These are phyloP conservation scores for Euschistus heros DNA, from an alignment of 1,140 invertebrate species.

Conservation along the genomic window DNA sequence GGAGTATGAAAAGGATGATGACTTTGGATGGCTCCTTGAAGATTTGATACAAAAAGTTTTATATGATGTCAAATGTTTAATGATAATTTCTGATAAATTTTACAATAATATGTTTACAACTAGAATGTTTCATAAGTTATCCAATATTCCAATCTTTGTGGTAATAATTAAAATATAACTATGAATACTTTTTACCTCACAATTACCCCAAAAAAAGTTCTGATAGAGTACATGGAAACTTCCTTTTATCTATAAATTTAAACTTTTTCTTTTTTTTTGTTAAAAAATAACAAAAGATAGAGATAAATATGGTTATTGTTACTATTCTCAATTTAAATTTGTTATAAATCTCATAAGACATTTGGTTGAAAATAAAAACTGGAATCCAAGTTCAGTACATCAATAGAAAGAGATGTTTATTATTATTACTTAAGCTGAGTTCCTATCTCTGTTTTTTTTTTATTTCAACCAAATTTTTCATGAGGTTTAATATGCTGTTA, in stretches of 20 bases:
- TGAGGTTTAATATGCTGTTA: too few species aligned
- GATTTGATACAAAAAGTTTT: conserved; percentile 18
- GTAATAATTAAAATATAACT: conserved; percentile 32
- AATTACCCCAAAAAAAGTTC: not conserved
- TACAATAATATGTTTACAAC: conserved; percentile 41
- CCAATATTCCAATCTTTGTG: conserved; percentile 40
- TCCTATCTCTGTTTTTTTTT: too few species aligned
- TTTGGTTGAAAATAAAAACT: too few species aligned
- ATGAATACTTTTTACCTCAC: not conserved
- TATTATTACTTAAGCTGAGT: too few species aligned
- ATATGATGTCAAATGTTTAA: conserved; percentile 35
- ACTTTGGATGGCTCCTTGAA: conserved; percentile 21
- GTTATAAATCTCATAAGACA: too few species aligned
- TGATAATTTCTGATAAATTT: conserved; percentile 40
- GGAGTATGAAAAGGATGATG: conserved; percentile 5
- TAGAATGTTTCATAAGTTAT: conserved; percentile 36
- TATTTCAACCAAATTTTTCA: too few species aligned
- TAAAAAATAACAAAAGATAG: too few species aligned
- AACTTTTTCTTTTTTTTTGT: not conserved
- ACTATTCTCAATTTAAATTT: too few species aligned
- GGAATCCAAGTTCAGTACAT: too few species aligned
- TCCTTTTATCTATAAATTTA: not conserved
- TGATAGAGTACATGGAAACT: not conserved
- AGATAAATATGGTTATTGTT: too few species aligned
- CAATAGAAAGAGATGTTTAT: too few species aligned